Percentiles rank a stretch among this genome's conserved stretches.
These are phyloP conservation scores for Lycophotia porphyrea DNA, from an alignment of 2,888 invertebrate species.

Conservation along the genomic window DNA sequence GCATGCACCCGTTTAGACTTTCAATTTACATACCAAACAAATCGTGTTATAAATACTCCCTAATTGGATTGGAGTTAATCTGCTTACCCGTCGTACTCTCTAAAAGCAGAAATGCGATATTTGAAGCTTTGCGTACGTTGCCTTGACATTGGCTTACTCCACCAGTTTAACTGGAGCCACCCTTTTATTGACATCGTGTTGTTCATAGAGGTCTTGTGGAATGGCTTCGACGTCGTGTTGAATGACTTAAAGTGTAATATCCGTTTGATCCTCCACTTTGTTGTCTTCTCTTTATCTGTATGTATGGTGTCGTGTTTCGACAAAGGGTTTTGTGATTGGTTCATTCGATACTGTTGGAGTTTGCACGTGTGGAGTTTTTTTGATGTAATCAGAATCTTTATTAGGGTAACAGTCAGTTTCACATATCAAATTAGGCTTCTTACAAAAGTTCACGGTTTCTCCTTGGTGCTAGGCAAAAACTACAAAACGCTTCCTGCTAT, in stretches of 20 bases:
- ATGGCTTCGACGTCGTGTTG: constrained; percentile 55
- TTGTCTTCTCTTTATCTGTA: constrained; percentile 65
- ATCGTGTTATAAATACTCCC: constrained; percentile 13
- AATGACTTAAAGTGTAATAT: constrained; percentile 69
- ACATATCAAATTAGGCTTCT: constrained; percentile 8
- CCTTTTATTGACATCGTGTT: constrained; percentile 17
- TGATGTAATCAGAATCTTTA: neutral
- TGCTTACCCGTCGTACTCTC: constrained; percentile 30
- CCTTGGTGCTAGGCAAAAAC: neutral
- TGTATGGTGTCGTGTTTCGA: constrained; percentile 43
- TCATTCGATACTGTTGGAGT: constrained; percentile 38
- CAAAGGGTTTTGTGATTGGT: constrained; percentile 38
- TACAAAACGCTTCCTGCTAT: neutral
- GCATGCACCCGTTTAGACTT: neutral
- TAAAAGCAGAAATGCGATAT: constrained; percentile 60
- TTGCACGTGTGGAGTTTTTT: constrained; percentile 6
- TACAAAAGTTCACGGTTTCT: neutral
- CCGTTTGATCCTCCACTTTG: constrained; percentile 72
- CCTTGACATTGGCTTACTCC: constrained; percentile 68
- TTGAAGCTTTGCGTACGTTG: constrained; percentile 53
- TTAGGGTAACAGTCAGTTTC: neutral
- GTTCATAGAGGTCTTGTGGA: constrained; percentile 12
- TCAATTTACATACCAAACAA: constrained; percentile 2
- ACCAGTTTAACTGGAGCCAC: constrained; percentile 48
- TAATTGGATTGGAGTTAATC: constrained; percentile 53